phyloP scores from a whole-genome alignment of 2,888 invertebrate genomes.

The Athalia rosae region DNA sequence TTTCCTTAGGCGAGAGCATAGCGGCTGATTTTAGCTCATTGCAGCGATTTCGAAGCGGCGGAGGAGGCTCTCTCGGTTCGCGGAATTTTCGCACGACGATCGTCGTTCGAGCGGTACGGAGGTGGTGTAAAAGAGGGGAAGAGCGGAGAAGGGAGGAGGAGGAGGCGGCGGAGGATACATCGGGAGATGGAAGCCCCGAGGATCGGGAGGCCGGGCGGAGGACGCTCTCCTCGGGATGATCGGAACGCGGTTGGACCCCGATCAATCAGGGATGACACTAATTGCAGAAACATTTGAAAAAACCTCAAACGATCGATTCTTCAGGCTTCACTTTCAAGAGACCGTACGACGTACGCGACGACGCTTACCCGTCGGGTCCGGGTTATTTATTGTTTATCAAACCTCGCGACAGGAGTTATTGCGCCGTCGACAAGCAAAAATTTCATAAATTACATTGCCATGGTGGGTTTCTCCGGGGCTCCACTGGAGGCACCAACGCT shows the following conservation, averaged over 20 bases:
- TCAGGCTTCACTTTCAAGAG: conserved; percentile 35
- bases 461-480: neutral
- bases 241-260: conserved; percentile 51
- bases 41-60: too few relatives aligned
- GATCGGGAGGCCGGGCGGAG: neutral
- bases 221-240: neutral
- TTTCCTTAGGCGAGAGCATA: too few relatives aligned
- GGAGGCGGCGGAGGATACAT: neutral
- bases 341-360: neutral
- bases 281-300: conserved; percentile 67
- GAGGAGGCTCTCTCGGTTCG: conserved; percentile 15
- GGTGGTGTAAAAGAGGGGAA: conserved; percentile 10
- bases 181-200: neutral
- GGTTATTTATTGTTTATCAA: conserved; percentile 45
- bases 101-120: neutral
- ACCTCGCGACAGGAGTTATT: conserved; percentile 46
- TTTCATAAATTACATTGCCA: conserved; percentile 42
- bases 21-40: conserved; percentile 16
- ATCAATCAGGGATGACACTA: conserved; percentile 70
- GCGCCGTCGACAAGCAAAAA: conserved; percentile 44
- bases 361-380: conserved; percentile 12
- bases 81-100: conserved; percentile 23
- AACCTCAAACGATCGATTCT: conserved; percentile 58
- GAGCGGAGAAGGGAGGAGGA: too few relatives aligned
- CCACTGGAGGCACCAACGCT: neutral